Evolutionary conservation across 1,140 invertebrate genomes (phyloP).

Genomic region (Yoshiicerus persimilis): DNA sequence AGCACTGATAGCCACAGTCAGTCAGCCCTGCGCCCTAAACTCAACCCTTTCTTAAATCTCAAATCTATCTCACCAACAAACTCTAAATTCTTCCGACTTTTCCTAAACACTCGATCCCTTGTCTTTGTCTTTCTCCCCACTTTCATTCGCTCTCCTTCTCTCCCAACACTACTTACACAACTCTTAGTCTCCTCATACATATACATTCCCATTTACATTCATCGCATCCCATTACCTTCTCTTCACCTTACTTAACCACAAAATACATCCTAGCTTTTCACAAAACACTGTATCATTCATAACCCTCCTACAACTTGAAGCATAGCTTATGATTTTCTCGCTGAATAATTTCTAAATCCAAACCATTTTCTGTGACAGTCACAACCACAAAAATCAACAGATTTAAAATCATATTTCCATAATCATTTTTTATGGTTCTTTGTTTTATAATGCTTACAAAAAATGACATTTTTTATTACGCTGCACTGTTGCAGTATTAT

Average conservation of each 20-base stretch:
- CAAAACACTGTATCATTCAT: background rate
- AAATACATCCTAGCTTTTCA: background rate
- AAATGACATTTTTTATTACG: too few species aligned
- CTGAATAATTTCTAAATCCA: background rate
- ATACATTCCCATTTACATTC: conserved; percentile 10
- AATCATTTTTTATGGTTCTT: too few species aligned
- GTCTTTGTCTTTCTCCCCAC: background rate
- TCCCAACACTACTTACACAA: background rate
- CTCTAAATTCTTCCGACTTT: background rate
- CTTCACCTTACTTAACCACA: background rate
- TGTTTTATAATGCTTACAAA: too few species aligned
- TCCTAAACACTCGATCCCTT: background rate
- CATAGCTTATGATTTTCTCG: background rate
- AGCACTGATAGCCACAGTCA: background rate
- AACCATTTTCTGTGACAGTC: background rate
- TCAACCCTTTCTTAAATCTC: background rate
- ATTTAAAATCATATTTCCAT: background rate
- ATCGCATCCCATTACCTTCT: conserved; percentile 7
- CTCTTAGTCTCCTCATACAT: background rate
- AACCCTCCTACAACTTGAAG: background rate
- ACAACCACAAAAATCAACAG: background rate
- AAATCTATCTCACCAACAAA: background rate
- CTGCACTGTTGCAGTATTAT: too few species aligned
- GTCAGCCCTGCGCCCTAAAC: background rate
- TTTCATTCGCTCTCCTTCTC: background rate